A percentile compares a stretch with the other conserved stretches of the same genome.
Evolutionary conservation across 2,113 vertebrate genomes (phyloP).

Genomic region (Rhynchopsitta pachyrhyncha): DNA sequence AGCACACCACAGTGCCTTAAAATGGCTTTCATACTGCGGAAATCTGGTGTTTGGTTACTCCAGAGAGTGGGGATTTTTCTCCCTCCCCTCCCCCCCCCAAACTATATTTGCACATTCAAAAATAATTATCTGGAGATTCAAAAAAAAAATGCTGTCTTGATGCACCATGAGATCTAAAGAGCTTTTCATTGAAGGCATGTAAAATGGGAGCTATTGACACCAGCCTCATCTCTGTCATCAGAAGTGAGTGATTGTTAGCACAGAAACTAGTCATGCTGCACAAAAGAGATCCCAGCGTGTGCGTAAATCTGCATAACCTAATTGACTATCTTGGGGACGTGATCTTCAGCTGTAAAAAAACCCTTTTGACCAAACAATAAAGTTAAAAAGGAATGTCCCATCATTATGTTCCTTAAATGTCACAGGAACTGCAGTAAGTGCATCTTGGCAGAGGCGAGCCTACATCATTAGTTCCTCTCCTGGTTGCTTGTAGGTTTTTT

Average conservation of each 20-base stretch:
- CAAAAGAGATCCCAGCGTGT: conserved; percentile 35
- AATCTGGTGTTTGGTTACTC: conserved; percentile 60
- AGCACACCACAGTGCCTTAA: conserved; percentile 56
- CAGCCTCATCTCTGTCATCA: conserved; percentile 24
- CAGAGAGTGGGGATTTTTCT: background rate
- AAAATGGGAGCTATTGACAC: conserved; percentile 22
- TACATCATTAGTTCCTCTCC: conserved; percentile 62
- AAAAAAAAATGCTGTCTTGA: background rate
- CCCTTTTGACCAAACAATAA: conserved; percentile 54
- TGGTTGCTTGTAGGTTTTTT: conserved; percentile 59
- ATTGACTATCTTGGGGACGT: conserved; percentile 41
- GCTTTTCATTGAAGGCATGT: conserved; percentile 1
- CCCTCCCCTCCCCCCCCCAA: background rate
- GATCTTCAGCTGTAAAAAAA: conserved; percentile 67
- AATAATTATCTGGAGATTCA: conserved; percentile 44
- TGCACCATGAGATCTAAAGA: conserved; percentile 35
- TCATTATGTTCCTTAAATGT: conserved; percentile 66
- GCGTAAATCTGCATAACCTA: conserved; percentile 57
- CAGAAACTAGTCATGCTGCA: conserved; percentile 31
- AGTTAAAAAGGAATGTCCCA: conserved; percentile 66
- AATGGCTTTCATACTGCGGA: conserved; percentile 58
- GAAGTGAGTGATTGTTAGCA: background rate
- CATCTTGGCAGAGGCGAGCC: conserved; percentile 46
- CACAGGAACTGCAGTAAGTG: conserved; percentile 66
- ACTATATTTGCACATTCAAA: conserved; percentile 47